These are phyloP conservation scores for Anthopleura sola DNA, from an alignment of 64 coral and sea anemone species.

Conservation along the genomic window DNA sequence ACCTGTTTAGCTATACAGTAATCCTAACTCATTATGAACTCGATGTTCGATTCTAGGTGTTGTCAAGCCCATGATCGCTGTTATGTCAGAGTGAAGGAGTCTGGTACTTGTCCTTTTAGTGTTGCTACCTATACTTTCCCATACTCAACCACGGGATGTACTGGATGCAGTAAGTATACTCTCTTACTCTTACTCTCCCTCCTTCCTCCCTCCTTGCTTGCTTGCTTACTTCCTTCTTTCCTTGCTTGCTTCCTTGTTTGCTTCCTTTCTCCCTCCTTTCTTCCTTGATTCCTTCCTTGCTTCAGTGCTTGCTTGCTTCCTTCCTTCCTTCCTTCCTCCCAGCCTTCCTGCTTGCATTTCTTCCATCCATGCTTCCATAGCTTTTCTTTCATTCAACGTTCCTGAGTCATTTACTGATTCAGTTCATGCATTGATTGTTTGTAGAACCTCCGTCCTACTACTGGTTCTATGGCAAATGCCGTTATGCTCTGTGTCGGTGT, in stretches of 20 bases:
- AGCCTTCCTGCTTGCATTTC: too few relatives aligned
- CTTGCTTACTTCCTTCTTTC: too few relatives aligned
- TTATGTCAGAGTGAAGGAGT: slow-evolving; percentile 13
- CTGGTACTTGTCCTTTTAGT: slow-evolving; percentile 30
- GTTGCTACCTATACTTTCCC: slow-evolving; percentile 15
- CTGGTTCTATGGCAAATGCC: slow-evolving; percentile 57
- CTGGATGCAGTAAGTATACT: slow-evolving; percentile 29
- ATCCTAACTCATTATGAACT: neutral
- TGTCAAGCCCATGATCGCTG: slow-evolving; percentile 32
- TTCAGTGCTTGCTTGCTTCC: too few relatives aligned
- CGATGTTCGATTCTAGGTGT: neutral
- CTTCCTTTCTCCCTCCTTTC: too few relatives aligned
- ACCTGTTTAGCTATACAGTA: too few relatives aligned
- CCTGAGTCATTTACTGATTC: neutral
- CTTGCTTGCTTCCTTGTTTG: too few relatives aligned
- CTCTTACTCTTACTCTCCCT: neutral
- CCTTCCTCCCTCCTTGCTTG: too few relatives aligned
- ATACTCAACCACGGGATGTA: slow-evolving; percentile 16
- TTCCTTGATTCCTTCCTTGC: too few relatives aligned
- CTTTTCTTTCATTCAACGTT: too few relatives aligned
- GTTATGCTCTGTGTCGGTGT: slow-evolving; percentile 48
- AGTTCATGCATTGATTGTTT: neutral
- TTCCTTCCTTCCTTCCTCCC: too few relatives aligned
- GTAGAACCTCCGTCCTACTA: slow-evolving; percentile 11
- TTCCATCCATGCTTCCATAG: too few relatives aligned